Evolutionary conservation across 2,797 vertebrate genomes (phyloP), one percentile per base, ranked within the genome.

Genomic region (Catamblyrhynchus diadema): DNA sequence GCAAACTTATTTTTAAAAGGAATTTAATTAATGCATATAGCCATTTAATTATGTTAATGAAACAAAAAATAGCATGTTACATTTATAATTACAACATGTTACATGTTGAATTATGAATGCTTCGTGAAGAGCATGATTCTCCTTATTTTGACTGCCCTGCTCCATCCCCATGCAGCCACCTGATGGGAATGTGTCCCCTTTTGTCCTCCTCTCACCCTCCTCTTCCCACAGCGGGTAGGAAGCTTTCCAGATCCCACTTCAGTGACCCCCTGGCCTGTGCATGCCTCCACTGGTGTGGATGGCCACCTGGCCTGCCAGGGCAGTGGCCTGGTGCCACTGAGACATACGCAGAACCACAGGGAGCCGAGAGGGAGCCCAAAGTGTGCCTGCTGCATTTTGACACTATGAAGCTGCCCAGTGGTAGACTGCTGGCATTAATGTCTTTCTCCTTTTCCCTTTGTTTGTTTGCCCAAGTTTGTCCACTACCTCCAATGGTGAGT

Each of bases 401-500:
- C 59, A 15, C 21, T 4, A 39, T 77, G 72, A 51, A 67, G 32
- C 54, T 57, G 45, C 39, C 41, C 16, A 7, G 53, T 1, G 4
- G 22, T 3, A 18, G 6, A 4, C 18, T 20, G 42, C 75, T 86
- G 39, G 22, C 50, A 5, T 73, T 81, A 62, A 95, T 9, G 9
- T 35, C 44, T 81, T 77, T 88, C 66, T 83, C 79, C 32, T 70
- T 96, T 81, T 81, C 89, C 85, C 81, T 86, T 60, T 93, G 53
- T 77, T 56, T 60, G 19, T 90, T 77, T 94, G 92, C 85, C 96
- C 96, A 95, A 99, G 98, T 98, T 72, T 99, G 98, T 73, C 98
- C 98, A 16, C 97, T 98, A 86, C 98, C 98, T 94, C 98, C 98
- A 7, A 97, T 98, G 97, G 98, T 98, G 90, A 98, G 97, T 78